A percentile compares a stretch with the other conserved stretches of the same genome.
Conservation (phyloP, 2,888 invertebrate genomes). For the Hyposoter dolosus region DNA sequence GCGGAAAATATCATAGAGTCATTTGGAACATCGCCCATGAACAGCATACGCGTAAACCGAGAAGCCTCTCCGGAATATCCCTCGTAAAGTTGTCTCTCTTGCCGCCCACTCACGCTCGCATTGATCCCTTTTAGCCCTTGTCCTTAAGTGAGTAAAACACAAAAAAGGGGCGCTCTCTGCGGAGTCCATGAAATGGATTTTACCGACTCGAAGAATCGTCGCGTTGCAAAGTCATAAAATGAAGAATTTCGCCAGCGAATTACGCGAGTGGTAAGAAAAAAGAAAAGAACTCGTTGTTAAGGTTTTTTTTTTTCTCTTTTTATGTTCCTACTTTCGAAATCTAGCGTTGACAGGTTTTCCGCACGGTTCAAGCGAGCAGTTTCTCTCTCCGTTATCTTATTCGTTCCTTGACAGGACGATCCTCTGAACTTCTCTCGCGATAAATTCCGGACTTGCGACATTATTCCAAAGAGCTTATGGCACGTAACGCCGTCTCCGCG, state of each 20-base stretch:
- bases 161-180: conserved; percentile 28
- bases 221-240: conserved; percentile 38
- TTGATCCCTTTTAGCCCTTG: conserved; percentile 33
- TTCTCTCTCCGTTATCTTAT: conserved; percentile 9
- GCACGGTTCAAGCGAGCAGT: background rate
- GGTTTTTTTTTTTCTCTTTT: background rate
- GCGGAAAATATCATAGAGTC: conserved; percentile 70
- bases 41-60: conserved; percentile 57
- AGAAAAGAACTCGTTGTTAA: background rate
- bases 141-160: conserved; percentile 6
- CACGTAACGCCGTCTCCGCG: conserved; percentile 59
- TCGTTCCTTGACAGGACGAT: conserved; percentile 60
- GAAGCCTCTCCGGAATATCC: conserved; percentile 53
- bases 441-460: conserved; percentile 68
- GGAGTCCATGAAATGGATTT: conserved; percentile 65
- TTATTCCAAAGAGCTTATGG: conserved; percentile 66
- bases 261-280: background rate
- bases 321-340: background rate
- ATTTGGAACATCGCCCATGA: conserved; percentile 78
- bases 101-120: conserved; percentile 53
- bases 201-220: conserved; percentile 61
- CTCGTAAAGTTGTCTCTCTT: conserved; percentile 40
- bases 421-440: conserved; percentile 63
- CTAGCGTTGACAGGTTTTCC: background rate
- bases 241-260: background rate